A percentile compares a stretch with the other conserved stretches of the same genome.
phyloP scores from a whole-genome alignment of 1,140 invertebrate genomes.

The Cardiocondyla obscurior region DNA sequence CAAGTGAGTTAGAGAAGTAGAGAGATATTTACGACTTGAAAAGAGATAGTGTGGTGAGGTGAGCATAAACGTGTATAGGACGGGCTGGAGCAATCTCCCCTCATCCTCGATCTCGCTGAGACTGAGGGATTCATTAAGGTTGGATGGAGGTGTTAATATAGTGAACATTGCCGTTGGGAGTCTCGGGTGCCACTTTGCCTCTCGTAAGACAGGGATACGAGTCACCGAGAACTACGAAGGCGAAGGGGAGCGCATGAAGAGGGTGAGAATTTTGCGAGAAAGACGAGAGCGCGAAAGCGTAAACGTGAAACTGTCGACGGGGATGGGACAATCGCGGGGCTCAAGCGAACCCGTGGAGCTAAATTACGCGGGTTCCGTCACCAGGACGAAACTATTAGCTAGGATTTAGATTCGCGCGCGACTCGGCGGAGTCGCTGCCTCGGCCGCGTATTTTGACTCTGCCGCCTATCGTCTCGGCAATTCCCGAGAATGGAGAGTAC shows the following conservation, averaged over 20 bases:
- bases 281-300: conserved; percentile 1
- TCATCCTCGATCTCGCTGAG: conserved; percentile 54
- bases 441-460: conserved; percentile 34
- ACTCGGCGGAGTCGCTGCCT: conserved; percentile 33
- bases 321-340: background rate
- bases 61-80: conserved; percentile 11
- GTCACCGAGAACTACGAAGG: conserved; percentile 34
- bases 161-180: conserved; percentile 76
- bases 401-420: conserved; percentile 68
- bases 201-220: conserved; percentile 70
- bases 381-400: conserved; percentile 76
- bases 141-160: conserved; percentile 81
- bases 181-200: conserved; percentile 69
- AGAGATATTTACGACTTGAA: conserved; percentile 68
- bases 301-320: conserved; percentile 24
- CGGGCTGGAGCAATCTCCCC: conserved; percentile 41
- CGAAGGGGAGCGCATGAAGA: background rate
- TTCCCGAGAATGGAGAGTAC: conserved; percentile 4
- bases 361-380: conserved; percentile 70
- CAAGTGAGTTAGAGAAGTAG: background rate
- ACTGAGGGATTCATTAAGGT: conserved; percentile 80
- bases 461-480: conserved; percentile 18
- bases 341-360: conserved; percentile 71
- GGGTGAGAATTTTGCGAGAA: conserved; percentile 1
- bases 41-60: conserved; percentile 36